A percentile compares a stretch with the other conserved stretches of the same genome.
Conservation (phyloP, 2,113 vertebrate species). For the Prunella fulvescens region DNA sequence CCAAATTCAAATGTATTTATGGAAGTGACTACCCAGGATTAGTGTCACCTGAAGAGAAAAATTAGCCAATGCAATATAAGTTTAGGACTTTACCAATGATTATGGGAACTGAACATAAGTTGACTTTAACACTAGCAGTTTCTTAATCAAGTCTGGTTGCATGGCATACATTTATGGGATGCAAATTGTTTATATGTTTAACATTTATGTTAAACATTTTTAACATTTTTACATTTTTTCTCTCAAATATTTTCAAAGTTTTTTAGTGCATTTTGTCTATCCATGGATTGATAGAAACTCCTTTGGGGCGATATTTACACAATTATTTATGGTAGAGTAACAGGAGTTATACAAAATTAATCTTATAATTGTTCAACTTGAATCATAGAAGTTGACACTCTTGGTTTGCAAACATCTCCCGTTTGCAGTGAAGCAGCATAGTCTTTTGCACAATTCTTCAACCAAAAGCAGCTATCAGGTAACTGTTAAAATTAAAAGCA, state of each 20-base stretch:
- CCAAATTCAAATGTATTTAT: background rate
- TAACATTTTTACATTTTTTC: background rate
- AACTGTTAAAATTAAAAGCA: conserved; percentile 13
- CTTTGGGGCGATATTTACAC: background rate
- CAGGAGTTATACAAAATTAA: background rate
- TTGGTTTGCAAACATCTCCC: background rate
- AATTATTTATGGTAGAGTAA: background rate
- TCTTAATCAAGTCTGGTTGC: background rate
- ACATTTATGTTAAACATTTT: background rate
- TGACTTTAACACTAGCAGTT: background rate
- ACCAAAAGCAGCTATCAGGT: background rate
- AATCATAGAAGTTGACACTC: background rate
- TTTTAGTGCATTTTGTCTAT: background rate
- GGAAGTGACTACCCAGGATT: background rate
- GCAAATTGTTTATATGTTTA: background rate
- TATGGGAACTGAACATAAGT: fast-evolving
- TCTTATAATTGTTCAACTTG: background rate
- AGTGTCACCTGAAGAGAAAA: background rate
- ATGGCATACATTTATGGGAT: background rate
- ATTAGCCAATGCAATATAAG: background rate
- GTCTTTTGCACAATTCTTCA: background rate
- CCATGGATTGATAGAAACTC: background rate
- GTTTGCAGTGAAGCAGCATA: background rate
- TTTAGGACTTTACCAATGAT: background rate
- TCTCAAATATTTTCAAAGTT: background rate